Conservation (phyloP, 2,797 vertebrate species). For the Tragopan temminckii region DNA sequence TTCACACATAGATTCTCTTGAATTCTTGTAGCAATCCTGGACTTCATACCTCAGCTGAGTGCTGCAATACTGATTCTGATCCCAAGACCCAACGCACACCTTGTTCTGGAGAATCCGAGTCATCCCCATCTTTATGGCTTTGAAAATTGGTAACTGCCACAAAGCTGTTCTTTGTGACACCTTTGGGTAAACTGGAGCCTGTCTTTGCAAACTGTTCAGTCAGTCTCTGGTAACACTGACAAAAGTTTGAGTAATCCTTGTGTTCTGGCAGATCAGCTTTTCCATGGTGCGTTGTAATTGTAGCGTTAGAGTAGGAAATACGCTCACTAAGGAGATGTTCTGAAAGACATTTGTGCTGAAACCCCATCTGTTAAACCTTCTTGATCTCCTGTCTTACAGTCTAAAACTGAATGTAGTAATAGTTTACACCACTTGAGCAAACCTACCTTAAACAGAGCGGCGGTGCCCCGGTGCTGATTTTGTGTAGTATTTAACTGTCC, state of each 20-base stretch:
- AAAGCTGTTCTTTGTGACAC: neutral
- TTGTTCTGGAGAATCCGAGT: neutral
- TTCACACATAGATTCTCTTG: rapidly evolving
- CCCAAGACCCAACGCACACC: neutral
- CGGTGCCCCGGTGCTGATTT: rapidly evolving
- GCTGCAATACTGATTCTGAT: neutral
- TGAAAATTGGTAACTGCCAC: neutral
- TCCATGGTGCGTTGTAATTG: neutral
- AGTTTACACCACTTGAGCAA: neutral
- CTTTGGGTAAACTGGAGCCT: neutral
- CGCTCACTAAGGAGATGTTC: conserved; percentile 26
- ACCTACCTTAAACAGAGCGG: rapidly evolving
- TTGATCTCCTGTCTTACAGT: neutral
- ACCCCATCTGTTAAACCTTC: conserved; percentile 31
- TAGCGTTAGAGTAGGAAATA: conserved; percentile 2
- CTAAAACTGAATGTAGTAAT: neutral
- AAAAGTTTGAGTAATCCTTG: conserved; percentile 4
- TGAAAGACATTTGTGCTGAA: conserved; percentile 28
- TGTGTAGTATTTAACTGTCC: neutral
- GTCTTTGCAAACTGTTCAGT: neutral
- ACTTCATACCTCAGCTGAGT: neutral
- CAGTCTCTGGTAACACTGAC: conserved; percentile 12
- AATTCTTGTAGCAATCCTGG: neutral
- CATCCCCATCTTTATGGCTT: neutral
- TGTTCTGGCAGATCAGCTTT: neutral